Percentiles rank a stretch among this genome's conserved stretches.
These are phyloP conservation scores for Molorchus minor DNA, from an alignment of 2,888 invertebrate species.

Conservation along the genomic window DNA sequence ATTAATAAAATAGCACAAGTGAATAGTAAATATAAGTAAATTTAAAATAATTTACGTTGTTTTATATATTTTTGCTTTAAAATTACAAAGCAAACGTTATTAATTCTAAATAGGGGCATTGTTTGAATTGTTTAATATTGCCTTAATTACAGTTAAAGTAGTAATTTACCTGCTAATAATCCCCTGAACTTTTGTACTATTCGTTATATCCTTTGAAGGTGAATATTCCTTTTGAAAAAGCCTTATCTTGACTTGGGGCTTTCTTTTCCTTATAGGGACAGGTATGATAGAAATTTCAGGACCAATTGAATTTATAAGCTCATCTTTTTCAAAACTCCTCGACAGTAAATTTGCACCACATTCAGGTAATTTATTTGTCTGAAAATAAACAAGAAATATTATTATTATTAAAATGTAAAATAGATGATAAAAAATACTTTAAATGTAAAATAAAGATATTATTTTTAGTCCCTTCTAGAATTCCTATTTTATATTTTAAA, in stretches of 20 bases:
- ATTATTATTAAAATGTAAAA: not conserved
- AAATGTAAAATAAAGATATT: too few species aligned
- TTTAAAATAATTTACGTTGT: too few species aligned
- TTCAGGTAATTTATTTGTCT: slow-evolving; percentile 17
- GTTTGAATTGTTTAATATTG: too few species aligned
- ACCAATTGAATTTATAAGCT: slow-evolving; percentile 37
- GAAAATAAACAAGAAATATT: slow-evolving; percentile 4
- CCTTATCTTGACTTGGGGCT: slow-evolving; percentile 49
- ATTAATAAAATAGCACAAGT: too few species aligned
- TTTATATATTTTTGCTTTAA: too few species aligned
- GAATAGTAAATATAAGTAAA: too few species aligned
- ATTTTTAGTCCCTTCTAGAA: not conserved
- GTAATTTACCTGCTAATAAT: slow-evolving; percentile 33
- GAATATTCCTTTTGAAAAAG: slow-evolving; percentile 46
- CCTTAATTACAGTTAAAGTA: too few species aligned
- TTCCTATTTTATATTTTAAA: slow-evolving; percentile 1
- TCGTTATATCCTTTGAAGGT: slow-evolving; percentile 38
- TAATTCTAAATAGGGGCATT: not conserved
- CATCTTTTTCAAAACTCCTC: slow-evolving; percentile 32
- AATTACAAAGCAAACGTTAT: not conserved
- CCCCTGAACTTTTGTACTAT: slow-evolving; percentile 27
- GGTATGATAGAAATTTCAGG: slow-evolving; percentile 53
- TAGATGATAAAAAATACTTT: too few species aligned
- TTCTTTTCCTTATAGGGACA: slow-evolving; percentile 47
- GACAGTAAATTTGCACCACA: slow-evolving; percentile 16